Evolutionary conservation across 2,113 vertebrate species (phyloP), one percentile per base, ranked within the genome.

Genomic region (Pelvicachromis taeniatus): DNA sequence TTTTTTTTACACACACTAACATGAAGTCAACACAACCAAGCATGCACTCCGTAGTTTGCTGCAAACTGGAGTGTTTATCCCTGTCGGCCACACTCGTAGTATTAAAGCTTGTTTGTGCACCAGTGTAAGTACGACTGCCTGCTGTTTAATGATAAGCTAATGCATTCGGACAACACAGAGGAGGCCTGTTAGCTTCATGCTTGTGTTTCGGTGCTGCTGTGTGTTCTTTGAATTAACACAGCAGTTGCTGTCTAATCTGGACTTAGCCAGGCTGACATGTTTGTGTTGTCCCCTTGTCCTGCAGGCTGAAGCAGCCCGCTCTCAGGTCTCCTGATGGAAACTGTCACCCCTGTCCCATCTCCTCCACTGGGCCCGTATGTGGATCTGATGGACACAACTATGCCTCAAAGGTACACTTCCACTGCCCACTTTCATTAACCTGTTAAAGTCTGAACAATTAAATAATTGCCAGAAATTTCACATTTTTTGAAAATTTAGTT

Each of bases 301-400:
- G n/a, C 83, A 99, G 98, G 94, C 97, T 99, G 94, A 98, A 98
- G 90, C 97, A 96, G 58, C 97, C 96, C 3, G 82, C 95, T 29
- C 50, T 97, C 85, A 97, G 97, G 77, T 95, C 95, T 42, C 96
- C 97, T 38, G 97, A 97, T 81, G 96, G 96, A 91, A 96, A 92
- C 91, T 99, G 99, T 94, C 97, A 97, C 90, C 96, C 98, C 17
- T 99, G 98, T 89, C 97, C 97, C 29, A 92, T 97, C 73, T 96
- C 96, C 77, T 96, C 97, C 10, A 95, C 96, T 0, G 95, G 97
- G 0, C 96, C 98, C 0, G 97, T 99, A 93, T 99, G 99, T 1
- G 98, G 98, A 87, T 98, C 99, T 0, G 99, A 99, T 2, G 98
- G 98, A 77, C 98, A 99, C 92, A 99, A 98, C 50, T 99, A 99